Evolutionary conservation across 2,888 invertebrate genomes (phyloP).

Genomic region (Eueremaeus valkanovi): DNA sequence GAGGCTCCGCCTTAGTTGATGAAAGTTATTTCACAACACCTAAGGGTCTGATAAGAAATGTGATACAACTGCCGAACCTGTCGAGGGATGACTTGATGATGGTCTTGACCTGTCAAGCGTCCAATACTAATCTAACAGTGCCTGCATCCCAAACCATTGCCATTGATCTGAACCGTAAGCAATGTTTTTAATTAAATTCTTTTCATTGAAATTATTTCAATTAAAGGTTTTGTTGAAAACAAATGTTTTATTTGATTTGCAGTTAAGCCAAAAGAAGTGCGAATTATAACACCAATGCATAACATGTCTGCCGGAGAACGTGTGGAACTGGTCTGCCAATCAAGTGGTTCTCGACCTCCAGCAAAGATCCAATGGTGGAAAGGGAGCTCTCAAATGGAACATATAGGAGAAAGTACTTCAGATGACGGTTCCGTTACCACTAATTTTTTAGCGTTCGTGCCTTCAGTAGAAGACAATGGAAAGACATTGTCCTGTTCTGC

Average conservation of each 20-base stretch:
- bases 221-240: not conserved
- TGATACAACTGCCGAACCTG: constrained; percentile 32
- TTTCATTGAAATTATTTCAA: too few species aligned
- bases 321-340: constrained; percentile 41
- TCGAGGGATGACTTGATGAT: constrained; percentile 41
- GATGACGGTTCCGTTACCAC: constrained; percentile 48
- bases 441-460: constrained; percentile 69
- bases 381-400: constrained; percentile 51
- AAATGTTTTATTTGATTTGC: not conserved
- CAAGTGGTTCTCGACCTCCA: constrained; percentile 41
- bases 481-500: constrained; percentile 76
- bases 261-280: constrained; percentile 43
- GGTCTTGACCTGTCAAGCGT: constrained; percentile 42
- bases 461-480: constrained; percentile 73
- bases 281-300: constrained; percentile 41
- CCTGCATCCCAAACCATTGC: constrained; percentile 39
- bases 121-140: constrained; percentile 41
- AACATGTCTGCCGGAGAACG: constrained; percentile 35
- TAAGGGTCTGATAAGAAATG: constrained; percentile 35
- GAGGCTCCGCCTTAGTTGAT: constrained; percentile 45
- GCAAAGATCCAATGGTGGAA: constrained; percentile 41
- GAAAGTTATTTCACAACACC: constrained; percentile 39
- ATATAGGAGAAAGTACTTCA: constrained; percentile 44
- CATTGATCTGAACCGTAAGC: constrained; percentile 42
- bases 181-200: too few species aligned